Conservation (phyloP, 2,888 invertebrate species). For the Callinectes sapidus region DNA sequence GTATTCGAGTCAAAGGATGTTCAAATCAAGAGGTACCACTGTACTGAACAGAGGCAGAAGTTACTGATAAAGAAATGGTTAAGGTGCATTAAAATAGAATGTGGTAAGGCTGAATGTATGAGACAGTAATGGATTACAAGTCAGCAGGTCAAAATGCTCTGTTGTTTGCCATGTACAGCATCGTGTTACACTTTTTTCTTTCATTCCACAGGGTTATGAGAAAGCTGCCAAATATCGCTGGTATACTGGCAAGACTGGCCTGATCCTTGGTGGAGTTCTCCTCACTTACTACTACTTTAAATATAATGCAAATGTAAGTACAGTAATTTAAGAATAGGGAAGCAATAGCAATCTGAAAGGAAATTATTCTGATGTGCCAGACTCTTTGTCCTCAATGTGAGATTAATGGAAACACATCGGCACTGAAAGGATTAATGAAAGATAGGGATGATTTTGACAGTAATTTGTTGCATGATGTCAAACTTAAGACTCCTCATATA, state of each 20-base stretch:
- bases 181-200: not conserved
- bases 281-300: slow-evolving; percentile 85
- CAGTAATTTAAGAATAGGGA: no score
- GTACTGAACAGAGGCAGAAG: no score
- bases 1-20: no score
- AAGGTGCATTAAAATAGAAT: not conserved
- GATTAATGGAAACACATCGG: no score
- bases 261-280: slow-evolving; percentile 79
- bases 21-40: no score
- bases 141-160: not conserved
- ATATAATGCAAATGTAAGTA: slow-evolving; percentile 86
- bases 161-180: not conserved
- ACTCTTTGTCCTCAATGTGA: no score
- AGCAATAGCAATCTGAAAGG: no score
- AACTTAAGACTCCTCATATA: no score
- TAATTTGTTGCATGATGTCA: no score
- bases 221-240: slow-evolving; percentile 81
- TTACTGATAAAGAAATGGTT: not conserved
- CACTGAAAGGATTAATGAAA: no score
- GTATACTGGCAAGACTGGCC: slow-evolving; percentile 81
- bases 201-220: slow-evolving; percentile 78
- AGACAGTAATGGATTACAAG: not conserved
- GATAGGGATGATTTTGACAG: no score
- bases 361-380: no score
- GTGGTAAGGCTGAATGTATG: not conserved